phyloP scores from a whole-genome alignment of 2,888 invertebrate species.

The Phortica magna region DNA sequence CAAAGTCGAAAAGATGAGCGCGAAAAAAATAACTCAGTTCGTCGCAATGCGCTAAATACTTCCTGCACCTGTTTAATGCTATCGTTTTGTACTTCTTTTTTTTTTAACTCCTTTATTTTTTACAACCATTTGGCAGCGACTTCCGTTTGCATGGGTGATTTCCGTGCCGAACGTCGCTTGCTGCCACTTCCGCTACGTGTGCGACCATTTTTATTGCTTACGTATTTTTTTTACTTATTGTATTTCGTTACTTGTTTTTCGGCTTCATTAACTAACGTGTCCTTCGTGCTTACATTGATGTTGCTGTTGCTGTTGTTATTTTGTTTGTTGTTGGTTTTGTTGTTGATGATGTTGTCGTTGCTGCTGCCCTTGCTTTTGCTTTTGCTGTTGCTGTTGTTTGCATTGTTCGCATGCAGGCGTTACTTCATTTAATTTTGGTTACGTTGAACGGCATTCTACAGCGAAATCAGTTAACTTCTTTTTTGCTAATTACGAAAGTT shows the following conservation, averaged over 20 bases:
- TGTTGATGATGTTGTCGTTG: conserved; percentile 55
- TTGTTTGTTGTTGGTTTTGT: conserved; percentile 45
- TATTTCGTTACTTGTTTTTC: conserved; percentile 29
- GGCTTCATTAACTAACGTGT: conserved; percentile 60
- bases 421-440: conserved; percentile 9
- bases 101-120: background rate
- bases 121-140: conserved; percentile 18
- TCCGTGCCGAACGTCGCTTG: background rate
- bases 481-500: conserved; percentile 75
- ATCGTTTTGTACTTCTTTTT: conserved; percentile 43
- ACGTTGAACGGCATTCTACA: conserved; percentile 47
- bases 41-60: conserved; percentile 75
- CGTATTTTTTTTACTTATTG: conserved; percentile 24
- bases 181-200: conserved; percentile 22
- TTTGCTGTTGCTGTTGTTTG: conserved; percentile 54
- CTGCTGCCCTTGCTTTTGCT: no score
- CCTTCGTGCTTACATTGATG: conserved; percentile 32
- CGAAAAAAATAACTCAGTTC: conserved; percentile 47
- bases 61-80: conserved; percentile 50
- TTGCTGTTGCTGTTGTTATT: conserved; percentile 38
- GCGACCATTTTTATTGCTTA: conserved; percentile 4
- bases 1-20: background rate
- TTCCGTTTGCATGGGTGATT: conserved; percentile 22
- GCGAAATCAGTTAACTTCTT: conserved; percentile 73
- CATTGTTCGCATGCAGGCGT: conserved; percentile 22